A percentile compares a stretch with the other conserved stretches of the same genome.
Evolutionary conservation across 2,113 vertebrate species (phyloP).

Genomic region (Tauraco erythrolophus): DNA sequence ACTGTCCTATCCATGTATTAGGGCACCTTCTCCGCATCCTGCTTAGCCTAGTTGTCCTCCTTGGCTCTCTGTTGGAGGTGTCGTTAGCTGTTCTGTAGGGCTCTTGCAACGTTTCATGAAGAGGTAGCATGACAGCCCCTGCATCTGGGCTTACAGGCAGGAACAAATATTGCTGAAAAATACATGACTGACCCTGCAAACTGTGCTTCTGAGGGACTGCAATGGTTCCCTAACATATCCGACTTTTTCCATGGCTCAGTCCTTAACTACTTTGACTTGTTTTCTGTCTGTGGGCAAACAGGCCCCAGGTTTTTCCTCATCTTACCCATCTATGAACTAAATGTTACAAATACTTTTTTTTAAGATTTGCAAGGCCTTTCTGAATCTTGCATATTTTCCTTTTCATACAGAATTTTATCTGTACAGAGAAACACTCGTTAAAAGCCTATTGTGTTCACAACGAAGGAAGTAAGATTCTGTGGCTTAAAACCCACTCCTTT

Average conservation of each 20-base stretch:
- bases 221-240: background rate
- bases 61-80: background rate
- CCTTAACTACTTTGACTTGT: background rate
- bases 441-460: background rate
- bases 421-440: background rate
- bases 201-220: background rate
- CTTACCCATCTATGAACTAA: background rate
- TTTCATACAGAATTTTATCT: background rate
- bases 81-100: background rate
- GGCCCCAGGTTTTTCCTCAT: background rate
- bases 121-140: background rate
- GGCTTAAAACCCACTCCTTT: background rate
- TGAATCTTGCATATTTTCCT: background rate
- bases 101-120: background rate
- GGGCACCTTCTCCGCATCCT: background rate
- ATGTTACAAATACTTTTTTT: background rate
- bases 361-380: background rate
- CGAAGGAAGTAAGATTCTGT: background rate
- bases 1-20: background rate
- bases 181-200: background rate
- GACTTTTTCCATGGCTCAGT: fast-evolving
- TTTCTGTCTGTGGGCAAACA: background rate
- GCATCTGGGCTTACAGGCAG: background rate
- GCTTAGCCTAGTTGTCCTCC: background rate
- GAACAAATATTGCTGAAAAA: background rate